A percentile compares a stretch with the other conserved stretches of the same genome.
These are phyloP conservation scores for Hydrophis major DNA, from an alignment of 2,797 vertebrate species.

Conservation along the genomic window DNA sequence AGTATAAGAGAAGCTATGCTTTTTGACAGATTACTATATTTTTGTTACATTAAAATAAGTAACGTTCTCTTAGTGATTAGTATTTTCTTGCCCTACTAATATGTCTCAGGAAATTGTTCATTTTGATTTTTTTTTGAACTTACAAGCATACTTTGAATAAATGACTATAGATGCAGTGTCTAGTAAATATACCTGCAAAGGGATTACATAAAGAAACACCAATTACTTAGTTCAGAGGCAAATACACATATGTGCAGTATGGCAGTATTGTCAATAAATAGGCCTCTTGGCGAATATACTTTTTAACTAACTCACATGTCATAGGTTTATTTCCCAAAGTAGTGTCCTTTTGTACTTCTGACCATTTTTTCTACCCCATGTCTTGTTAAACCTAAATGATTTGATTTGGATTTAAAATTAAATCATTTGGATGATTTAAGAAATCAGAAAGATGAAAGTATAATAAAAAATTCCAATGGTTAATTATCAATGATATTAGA, in stretches of 20 bases:
- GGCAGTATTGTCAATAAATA: background rate
- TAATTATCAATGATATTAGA: background rate
- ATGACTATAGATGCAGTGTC: background rate
- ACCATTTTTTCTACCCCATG: background rate
- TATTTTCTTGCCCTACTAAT: background rate
- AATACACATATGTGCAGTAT: background rate
- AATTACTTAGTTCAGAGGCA: background rate
- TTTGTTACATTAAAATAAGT: background rate
- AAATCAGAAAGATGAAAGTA: background rate
- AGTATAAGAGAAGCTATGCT: no score
- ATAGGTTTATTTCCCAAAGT: background rate
- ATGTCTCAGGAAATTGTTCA: background rate
- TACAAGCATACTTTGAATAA: background rate
- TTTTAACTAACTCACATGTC: background rate
- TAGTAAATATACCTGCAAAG: background rate
- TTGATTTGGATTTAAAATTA: no score
- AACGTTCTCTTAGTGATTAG: background rate
- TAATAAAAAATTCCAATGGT: background rate
- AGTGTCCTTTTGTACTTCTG: background rate
- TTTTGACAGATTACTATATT: background rate
- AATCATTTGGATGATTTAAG: no score
- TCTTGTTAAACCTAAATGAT: background rate
- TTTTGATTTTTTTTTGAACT: background rate
- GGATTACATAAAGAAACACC: background rate
- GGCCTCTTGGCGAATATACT: background rate